Evolutionary conservation across 1,140 invertebrate species (phyloP), one percentile per base, ranked within the genome.

Genomic region (Nasonia longicornis): DNA sequence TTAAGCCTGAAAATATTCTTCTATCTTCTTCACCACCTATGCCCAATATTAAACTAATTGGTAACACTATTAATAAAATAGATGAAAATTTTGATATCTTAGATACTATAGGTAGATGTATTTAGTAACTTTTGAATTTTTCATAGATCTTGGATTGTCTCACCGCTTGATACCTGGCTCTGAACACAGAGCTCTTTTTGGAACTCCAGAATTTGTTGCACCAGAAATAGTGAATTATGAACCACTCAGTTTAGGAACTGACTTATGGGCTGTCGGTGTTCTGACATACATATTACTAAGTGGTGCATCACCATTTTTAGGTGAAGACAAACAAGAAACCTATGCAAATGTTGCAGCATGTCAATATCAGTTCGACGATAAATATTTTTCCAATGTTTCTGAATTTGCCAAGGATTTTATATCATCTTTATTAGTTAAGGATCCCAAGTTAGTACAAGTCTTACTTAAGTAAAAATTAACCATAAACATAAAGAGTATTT

Each of bases 191-290:
- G 90, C 92, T 64, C 85, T 93, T 52, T 93, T 93, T 86, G 93
- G 93, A 76, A 92, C 92, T 80, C 93, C 93, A 3, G 93, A 94
- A 86, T 90, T 92, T 88, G 84, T 91, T 89, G 94, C 94, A 16
- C 94, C 94, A 70, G 94, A 95, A 91, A 93, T 95, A 74, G 90
- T 95, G 26, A 94, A 93, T 88, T 95, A 95, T 86, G 94, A 95
- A 86, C 93, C 94, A 31, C 91, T 95, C 26, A 92, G 91, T 84
- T 88, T 94, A 20, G 91, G 92, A 81, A 94, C 94, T 45, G 94
- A 95, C 87, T 93, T 95, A 90, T 95, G 94, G 94, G 94, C 93
- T 83, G 89, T 95, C 72, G 94, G 94, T 26, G 93, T 95, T 35
- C 88, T 95, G 38, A 92, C 93, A 0, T 95, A 95, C 80, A 94